These are phyloP conservation scores for Probaryconus sp. DNA, from an alignment of 1,140 invertebrate genomes.

Conservation along the genomic window DNA sequence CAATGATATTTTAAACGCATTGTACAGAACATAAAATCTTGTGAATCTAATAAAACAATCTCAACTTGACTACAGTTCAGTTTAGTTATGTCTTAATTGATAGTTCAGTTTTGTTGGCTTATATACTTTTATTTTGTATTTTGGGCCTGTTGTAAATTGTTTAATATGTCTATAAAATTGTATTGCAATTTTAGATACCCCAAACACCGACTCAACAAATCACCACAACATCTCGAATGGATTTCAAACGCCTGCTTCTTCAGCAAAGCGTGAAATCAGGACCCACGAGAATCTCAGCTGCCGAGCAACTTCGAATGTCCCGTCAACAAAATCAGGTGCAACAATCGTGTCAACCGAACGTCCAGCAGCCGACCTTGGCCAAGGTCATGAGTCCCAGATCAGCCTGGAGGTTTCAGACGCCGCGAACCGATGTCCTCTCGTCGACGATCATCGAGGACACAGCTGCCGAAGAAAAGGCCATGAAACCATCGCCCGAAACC, in stretches of 20 bases:
- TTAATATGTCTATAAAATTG: not conserved
- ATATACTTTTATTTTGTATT: not conserved
- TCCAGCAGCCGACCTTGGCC: slow-evolving; percentile 80
- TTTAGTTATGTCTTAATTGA: too few relatives aligned
- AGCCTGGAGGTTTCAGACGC: slow-evolving; percentile 84
- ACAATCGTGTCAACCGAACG: slow-evolving; percentile 74
- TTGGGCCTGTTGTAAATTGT: too few relatives aligned
- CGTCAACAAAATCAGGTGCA: slow-evolving; percentile 78
- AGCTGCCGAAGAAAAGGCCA: slow-evolving; percentile 75
- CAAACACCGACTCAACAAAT: slow-evolving; percentile 65
- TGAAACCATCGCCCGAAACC: slow-evolving; percentile 73
- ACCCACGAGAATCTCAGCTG: slow-evolving; percentile 85
- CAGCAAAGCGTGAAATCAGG: slow-evolving; percentile 83
- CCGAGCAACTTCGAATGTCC: slow-evolving; percentile 88
- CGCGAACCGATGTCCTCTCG: slow-evolving; percentile 88
- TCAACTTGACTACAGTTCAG: too few relatives aligned
- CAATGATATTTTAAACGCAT: too few relatives aligned
- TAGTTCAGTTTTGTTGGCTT: too few relatives aligned
- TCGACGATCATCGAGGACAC: slow-evolving; percentile 89
- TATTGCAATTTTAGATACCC: slow-evolving; percentile 60
- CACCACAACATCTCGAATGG: slow-evolving; percentile 85
- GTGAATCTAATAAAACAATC: too few relatives aligned
- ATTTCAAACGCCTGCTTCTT: slow-evolving; percentile 89
- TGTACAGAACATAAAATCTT: too few relatives aligned
- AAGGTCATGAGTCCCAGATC: slow-evolving; percentile 84